Evolutionary conservation across 2,113 vertebrate species (phyloP).

Genomic region (Chlamydotis undulata): DNA sequence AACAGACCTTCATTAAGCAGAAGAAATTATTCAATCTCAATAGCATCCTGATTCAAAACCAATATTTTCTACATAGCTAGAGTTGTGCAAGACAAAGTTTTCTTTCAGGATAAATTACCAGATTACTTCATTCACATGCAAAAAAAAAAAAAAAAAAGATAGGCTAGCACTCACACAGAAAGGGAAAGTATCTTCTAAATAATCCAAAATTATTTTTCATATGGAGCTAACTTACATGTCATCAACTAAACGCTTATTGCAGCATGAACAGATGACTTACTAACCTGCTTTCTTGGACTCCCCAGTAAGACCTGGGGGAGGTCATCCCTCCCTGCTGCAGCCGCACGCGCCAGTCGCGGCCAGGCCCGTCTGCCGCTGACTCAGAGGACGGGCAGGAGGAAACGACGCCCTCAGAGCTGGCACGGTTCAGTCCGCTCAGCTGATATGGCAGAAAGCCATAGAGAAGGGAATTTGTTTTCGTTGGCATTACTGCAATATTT

Average conservation of each 20-base stretch:
- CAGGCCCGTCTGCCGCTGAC: neutral
- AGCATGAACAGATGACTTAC: neutral
- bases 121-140: neutral
- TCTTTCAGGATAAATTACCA: neutral
- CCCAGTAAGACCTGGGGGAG: neutral
- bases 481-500: neutral
- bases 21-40: neutral
- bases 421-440: neutral
- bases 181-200: neutral
- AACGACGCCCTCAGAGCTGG: neutral
- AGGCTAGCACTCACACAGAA: neutral
- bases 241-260: neutral
- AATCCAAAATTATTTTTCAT: neutral
- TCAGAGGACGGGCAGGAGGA: neutral
- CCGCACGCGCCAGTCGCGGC: rapidly evolving
- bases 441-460: neutral
- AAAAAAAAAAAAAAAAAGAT: neutral
- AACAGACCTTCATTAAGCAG: neutral
- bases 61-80: neutral
- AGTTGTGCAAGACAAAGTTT: neutral
- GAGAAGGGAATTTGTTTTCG: neutral
- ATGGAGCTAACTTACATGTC: neutral
- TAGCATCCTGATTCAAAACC: neutral
- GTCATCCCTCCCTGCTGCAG: rapidly evolving
- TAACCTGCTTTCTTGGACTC: neutral